Base-by-base conservation (phyloP, 2,113 vertebrate genomes). In the Xerus inauris region DNA sequence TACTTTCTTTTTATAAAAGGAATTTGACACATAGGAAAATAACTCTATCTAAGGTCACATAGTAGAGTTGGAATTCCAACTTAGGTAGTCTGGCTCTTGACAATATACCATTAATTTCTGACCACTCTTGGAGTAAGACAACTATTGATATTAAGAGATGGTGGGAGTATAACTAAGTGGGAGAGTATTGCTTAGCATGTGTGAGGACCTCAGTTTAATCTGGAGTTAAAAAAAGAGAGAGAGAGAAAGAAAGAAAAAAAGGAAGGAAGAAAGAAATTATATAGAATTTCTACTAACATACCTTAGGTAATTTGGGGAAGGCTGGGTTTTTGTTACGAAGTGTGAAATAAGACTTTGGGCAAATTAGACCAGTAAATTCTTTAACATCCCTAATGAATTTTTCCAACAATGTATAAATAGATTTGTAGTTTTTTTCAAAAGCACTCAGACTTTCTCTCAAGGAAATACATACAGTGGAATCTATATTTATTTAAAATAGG, bases 401-500 rank as follows among this genome's bases (percentile, higher is more conserved):
- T 69, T 20, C 45, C 30, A 92, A 89, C 40, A 4, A 69, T 57
- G 7, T 7, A 62, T 86, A 45, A 26, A 47, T 62, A 13, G 11
- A 64, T 65, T 79, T 80, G 8, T 59, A 87, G 16, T 19, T 26
- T 69, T 69, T 72, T 42, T 69, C 9, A 91, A 62, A 4, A 87
- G 65, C 8, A 91, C 6, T 87, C 30, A 93, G 69, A 91, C 26
- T 82, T 75, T 71, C 22, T 14, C 4, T 85, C 26, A 88, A 95
- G 35, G 12, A 35, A 59, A 42, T 62, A 69, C 6, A 79, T 57
- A 72, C 3, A 89, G 42, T 47, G 47, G 26, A 42, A 35, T 45
- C 82, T 49, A 40, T 67, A 54, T 45, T 81, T 89, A 85, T 54
- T 89, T 80, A 57, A 89, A 97, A 75, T 9, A 75, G 62, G 32